Percentiles rank a stretch among this genome's conserved stretches.
phyloP scores from a whole-genome alignment of 2,888 invertebrate genomes.

The Amphipyra berbera region DNA sequence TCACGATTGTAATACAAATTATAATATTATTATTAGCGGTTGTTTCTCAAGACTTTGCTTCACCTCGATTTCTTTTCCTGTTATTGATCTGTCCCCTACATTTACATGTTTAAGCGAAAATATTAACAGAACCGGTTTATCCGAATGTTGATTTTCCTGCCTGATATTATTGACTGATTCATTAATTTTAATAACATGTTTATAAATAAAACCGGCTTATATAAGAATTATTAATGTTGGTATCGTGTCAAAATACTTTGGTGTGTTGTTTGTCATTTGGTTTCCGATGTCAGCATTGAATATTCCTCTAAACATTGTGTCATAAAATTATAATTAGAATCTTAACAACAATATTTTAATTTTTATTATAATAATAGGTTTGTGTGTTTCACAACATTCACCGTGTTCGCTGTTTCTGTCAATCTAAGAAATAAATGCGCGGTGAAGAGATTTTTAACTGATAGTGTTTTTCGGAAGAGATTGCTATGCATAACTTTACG shows the following conservation, averaged over 20 bases:
- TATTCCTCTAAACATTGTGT: slow-evolving; percentile 28
- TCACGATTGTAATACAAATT: slow-evolving; percentile 46
- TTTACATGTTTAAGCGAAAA: slow-evolving; percentile 60
- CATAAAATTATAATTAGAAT: slow-evolving; percentile 34
- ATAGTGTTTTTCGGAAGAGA: background rate
- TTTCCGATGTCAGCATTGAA: slow-evolving; percentile 29
- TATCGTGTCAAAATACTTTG: slow-evolving; percentile 39
- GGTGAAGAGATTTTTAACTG: background rate
- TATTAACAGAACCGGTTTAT: slow-evolving; percentile 61
- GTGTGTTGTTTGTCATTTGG: slow-evolving; percentile 38
- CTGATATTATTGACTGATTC: slow-evolving; percentile 57
- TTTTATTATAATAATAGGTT: background rate
- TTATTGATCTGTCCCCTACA: slow-evolving; percentile 62
- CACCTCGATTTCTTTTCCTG: slow-evolving; percentile 75
- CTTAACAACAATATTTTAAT: background rate
- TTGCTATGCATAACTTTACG: too few species aligned
- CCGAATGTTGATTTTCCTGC: slow-evolving; percentile 63
- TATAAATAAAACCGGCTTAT: slow-evolving; percentile 58
- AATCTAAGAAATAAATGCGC: too few species aligned
- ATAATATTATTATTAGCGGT: slow-evolving; percentile 52
- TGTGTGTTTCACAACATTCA: too few species aligned
- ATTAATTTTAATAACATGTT: slow-evolving; percentile 55
- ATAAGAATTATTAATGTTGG: slow-evolving; percentile 37
- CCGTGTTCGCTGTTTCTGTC: too few species aligned
- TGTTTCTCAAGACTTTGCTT: slow-evolving; percentile 58